Evolutionary conservation across 2,888 invertebrate species (phyloP).

Genomic region (Limnephilus auricula): DNA sequence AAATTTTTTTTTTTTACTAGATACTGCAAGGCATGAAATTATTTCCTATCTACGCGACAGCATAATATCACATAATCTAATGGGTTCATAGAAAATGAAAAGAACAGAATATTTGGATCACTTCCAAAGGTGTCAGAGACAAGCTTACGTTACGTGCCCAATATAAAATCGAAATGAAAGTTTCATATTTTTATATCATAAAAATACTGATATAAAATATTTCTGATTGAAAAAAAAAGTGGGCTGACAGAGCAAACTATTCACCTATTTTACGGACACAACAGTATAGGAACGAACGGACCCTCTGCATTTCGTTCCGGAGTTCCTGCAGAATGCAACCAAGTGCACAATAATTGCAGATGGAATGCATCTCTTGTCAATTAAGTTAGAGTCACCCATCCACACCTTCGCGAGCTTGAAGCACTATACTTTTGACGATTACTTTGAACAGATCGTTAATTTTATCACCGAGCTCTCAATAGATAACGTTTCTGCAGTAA

Average conservation of each 20-base stretch:
- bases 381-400: conserved; percentile 6
- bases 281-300: neutral
- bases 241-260: neutral
- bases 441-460: conserved; percentile 2
- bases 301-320: neutral
- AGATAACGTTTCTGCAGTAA: neutral
- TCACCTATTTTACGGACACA: neutral
- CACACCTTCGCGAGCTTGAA: neutral
- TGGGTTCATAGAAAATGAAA: conserved; percentile 11
- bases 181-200: neutral
- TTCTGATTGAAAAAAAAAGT: neutral
- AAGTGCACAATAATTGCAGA: conserved; percentile 28
- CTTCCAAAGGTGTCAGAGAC: conserved; percentile 52
- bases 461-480: conserved; percentile 11
- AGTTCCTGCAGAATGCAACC: neutral
- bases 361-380: conserved; percentile 15
- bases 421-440: conserved; percentile 17
- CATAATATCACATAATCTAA: neutral
- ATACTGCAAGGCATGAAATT: neutral
- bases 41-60: neutral
- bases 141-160: neutral
- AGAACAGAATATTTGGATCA: conserved; percentile 43
- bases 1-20: neutral
- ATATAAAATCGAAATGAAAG: conserved; percentile 38
- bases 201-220: no score